A percentile compares a stretch with the other conserved stretches of the same genome.
Evolutionary conservation across 2,888 invertebrate genomes (phyloP).

Genomic region (Sisyra terminalis): DNA sequence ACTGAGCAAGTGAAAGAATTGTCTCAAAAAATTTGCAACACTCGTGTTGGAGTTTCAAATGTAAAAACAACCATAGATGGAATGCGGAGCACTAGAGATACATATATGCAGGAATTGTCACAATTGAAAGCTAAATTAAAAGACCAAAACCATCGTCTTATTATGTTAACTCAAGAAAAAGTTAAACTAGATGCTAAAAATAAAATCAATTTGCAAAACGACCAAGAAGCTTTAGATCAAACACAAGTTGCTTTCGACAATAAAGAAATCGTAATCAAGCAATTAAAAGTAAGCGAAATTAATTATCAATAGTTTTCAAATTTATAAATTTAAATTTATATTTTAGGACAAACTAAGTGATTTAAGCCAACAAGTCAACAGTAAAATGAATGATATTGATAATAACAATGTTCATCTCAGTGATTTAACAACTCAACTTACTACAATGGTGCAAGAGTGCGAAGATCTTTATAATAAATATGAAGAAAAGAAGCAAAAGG

Average conservation of each 20-base stretch:
- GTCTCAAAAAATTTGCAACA: slow-evolving; percentile 66
- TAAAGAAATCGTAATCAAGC: slow-evolving; percentile 45
- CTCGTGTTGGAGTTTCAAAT: slow-evolving; percentile 71
- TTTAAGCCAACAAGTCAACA: slow-evolving; percentile 59
- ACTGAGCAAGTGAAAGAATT: slow-evolving; percentile 50
- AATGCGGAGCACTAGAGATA: slow-evolving; percentile 84
- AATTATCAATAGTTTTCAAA: slow-evolving; percentile 25
- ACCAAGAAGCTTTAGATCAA: slow-evolving; percentile 31
- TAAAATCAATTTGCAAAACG: slow-evolving; percentile 31
- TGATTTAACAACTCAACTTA: slow-evolving; percentile 52
- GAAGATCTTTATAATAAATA: slow-evolving; percentile 48
- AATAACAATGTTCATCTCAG: slow-evolving; percentile 60
- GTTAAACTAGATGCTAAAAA: slow-evolving; percentile 61
- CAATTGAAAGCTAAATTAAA: slow-evolving; percentile 66
- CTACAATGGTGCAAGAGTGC: slow-evolving; percentile 49
- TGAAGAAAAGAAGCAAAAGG: slow-evolving; percentile 42
- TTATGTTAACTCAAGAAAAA: slow-evolving; percentile 70
- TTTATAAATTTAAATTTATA: slow-evolving; percentile 29
- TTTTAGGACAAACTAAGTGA: slow-evolving; percentile 47
- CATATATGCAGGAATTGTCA: slow-evolving; percentile 75
- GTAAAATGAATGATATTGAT: slow-evolving; percentile 65
- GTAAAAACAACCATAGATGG: slow-evolving; percentile 93
- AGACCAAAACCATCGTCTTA: slow-evolving; percentile 67
- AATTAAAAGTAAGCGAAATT: slow-evolving; percentile 36
- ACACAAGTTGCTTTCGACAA: slow-evolving; percentile 44